Evolutionary conservation across 2,113 vertebrate genomes (phyloP), one percentile per base, ranked within the genome.

Genomic region (Cyanistes caeruleus): DNA sequence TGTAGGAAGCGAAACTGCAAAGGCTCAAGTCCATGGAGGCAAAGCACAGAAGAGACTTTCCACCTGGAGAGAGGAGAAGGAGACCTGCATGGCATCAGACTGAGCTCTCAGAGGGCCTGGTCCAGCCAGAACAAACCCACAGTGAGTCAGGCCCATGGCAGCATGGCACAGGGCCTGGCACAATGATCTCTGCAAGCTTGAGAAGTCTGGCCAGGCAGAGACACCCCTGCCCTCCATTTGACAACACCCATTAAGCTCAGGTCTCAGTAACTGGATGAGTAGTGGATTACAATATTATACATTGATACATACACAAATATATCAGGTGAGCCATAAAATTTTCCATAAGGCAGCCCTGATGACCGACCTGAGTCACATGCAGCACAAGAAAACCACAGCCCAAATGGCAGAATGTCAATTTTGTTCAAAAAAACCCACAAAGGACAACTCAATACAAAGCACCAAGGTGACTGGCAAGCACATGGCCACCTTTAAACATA

Each of bases 341-440:
- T 60, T 81, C 31, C 51, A 73, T 43, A 77, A 49, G 55, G 51
- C 51, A 84, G 15, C 17, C 10, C 13, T 56, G 55, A 80, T 62
- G 53, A 68, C 21, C 2, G 1, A 3, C 37, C 14, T 18, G 24
- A 39, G 46, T 28, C 51, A 70, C 2, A 9, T 13, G 9, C 17
- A 33, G 31, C 17, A 46, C n/a, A 67, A 37, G 21, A 33, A 73
- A 76, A 68, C 12, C 8, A 52, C 24, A 87, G 41, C 14, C 19
- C 55, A 77, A 62, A 11, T 4, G 10, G 21, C 1, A 6, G 35
- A 72, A 77, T 52, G 35, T 48, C 30, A 16, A 24, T 28, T 70
- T 83, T 55, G 5, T 52, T 67, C 2, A 4, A 65, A 65, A 63
- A 49, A 67, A 60, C 0, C 0, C 1, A 28, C 46, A 8, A 44